Conservation (phyloP, 2,888 invertebrate genomes). For the Brachynemurus nebulosus region DNA sequence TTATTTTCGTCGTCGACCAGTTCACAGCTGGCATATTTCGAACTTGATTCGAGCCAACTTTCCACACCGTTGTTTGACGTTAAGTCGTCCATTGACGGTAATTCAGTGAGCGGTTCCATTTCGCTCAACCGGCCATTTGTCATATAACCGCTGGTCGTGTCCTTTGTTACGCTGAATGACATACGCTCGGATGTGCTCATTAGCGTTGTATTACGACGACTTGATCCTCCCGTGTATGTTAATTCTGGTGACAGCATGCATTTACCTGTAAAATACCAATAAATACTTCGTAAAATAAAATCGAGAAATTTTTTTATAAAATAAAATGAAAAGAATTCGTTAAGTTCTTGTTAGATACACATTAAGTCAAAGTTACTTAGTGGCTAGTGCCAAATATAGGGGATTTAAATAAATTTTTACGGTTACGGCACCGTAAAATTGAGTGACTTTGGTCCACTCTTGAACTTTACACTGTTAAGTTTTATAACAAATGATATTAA, state of each 20-base stretch:
- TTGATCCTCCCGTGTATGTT: conserved; percentile 26
- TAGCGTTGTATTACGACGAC: no score
- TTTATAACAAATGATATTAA: no score
- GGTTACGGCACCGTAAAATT: no score
- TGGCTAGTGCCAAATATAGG: no score
- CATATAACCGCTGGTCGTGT: conserved; percentile 28
- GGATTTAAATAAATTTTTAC: no score
- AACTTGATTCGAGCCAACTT: conserved; percentile 59
- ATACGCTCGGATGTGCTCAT: conserved; percentile 23
- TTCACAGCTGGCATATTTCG: conserved; percentile 64
- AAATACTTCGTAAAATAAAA: no score
- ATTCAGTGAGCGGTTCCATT: conserved; percentile 51
- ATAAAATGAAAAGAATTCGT: no score
- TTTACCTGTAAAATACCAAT: conserved; percentile 27
- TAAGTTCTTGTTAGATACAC: no score
- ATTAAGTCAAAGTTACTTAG: no score
- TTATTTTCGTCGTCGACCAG: conserved; percentile 50
- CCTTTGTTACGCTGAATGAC: conserved; percentile 16
- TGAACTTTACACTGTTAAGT: no score
- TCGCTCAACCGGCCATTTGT: conserved; percentile 38
- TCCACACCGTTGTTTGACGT: conserved; percentile 51
- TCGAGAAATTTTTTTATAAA: not conserved
- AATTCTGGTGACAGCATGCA: conserved; percentile 29
- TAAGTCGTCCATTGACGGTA: conserved; percentile 50
- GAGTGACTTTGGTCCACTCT: no score